Base-by-base conservation (phyloP, 2,888 invertebrate species). In the Malthinus flaveolus region DNA sequence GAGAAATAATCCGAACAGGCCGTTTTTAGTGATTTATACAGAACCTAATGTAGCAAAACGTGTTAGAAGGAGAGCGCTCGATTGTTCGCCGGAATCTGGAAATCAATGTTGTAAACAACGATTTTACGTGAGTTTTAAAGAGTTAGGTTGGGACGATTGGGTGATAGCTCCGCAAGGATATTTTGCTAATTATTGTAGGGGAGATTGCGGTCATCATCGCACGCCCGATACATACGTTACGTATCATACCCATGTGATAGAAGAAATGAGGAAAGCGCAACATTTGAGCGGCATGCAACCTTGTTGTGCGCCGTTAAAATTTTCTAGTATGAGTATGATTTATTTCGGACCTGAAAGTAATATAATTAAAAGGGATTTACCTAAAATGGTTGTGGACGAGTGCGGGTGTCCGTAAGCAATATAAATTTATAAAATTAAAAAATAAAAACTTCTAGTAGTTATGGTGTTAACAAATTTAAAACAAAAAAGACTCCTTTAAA, bases 321-420 rank as follows among this genome's bases (percentile, higher is more conserved):
- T 95, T 81, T 93, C 93, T 57, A 88, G 93, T 76, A 92, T 95
- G 85, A 93, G 93, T 68, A 84, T 95, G 69, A 93, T 95, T 76
- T 95, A 95, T 81, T 93, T 93, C 81, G 94, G 94, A 68, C 88
- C 88, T 62, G 92, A 93, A 81, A 87, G 89, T 67, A 91, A 90
- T 82, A 93, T 95, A 79, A 92, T 95, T 79, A 95, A 95, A 80
- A 86, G 94, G 73, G 94, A 95, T 82, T 83, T 95, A 77, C 95
- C 95, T 67, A 94, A 95, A 84, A 95, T 95, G 95, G 92, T 94
- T 71, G 94, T 95, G 64, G 94, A 95, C 80, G 95, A 95, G 83
- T 95, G 95, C 82, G 95, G 94, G 70, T 95, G 95, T 81, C 94
- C 94, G 71, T 95, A 85, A 86, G 49, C 49, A 50, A 31, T 32